A percentile compares a stretch with the other conserved stretches of the same genome.
These are phyloP conservation scores for Phoronis australis DNA, from an alignment of 2,888 invertebrate genomes.

Conservation along the genomic window DNA sequence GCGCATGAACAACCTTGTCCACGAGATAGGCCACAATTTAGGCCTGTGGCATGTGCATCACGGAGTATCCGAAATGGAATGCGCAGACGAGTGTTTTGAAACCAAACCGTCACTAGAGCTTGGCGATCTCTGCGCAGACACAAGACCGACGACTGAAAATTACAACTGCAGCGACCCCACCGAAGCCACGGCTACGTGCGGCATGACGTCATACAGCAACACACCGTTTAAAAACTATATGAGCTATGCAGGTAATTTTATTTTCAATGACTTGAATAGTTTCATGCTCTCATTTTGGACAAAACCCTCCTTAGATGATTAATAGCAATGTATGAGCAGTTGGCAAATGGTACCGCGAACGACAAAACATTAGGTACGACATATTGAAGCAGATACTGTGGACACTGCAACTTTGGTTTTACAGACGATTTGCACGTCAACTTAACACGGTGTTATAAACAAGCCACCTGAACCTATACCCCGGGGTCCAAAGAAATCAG, in stretches of 20 bases:
- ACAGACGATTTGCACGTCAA: too few relatives aligned
- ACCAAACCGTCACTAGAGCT: slow-evolving; percentile 31
- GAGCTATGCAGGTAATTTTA: slow-evolving; percentile 45
- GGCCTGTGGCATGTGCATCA: slow-evolving; percentile 50
- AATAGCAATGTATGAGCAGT: too few relatives aligned
- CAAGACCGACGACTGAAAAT: slow-evolving; percentile 38
- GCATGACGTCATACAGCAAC: slow-evolving; percentile 21
- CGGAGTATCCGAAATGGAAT: slow-evolving; percentile 40
- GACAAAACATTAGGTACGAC: too few relatives aligned
- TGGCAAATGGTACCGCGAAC: too few relatives aligned
- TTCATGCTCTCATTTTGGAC: too few relatives aligned
- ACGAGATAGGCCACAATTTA: slow-evolving; percentile 48
- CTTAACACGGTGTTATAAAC: too few relatives aligned
- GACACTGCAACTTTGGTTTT: too few relatives aligned
- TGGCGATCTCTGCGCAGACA: slow-evolving; percentile 49
- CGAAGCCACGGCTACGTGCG: slow-evolving; percentile 19
- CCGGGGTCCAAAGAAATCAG: too few relatives aligned
- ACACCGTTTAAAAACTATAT: slow-evolving; percentile 45
- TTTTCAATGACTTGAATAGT: too few relatives aligned
- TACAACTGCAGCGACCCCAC: slow-evolving; percentile 32
- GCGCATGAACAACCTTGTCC: slow-evolving; percentile 33
- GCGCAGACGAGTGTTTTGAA: slow-evolving; percentile 41
- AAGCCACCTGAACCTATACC: too few relatives aligned
- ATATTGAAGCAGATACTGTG: too few relatives aligned
- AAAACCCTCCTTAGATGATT: too few relatives aligned